Percentiles rank a stretch among this genome's conserved stretches.
phyloP scores from a whole-genome alignment of 2,888 invertebrate species.

The Apantesis nais region DNA sequence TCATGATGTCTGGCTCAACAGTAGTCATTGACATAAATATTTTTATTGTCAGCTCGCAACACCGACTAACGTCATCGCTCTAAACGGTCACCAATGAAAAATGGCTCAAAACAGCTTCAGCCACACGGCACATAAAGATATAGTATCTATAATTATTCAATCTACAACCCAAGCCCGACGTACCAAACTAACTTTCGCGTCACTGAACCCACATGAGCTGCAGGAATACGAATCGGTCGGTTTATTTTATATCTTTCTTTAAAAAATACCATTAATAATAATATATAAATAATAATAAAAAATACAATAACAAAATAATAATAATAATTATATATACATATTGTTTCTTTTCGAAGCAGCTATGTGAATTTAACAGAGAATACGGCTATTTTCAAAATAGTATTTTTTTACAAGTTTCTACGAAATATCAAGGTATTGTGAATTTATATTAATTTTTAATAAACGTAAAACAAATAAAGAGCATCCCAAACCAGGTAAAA shows the following conservation, averaged over 20 bases:
- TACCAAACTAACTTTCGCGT: constrained; percentile 54
- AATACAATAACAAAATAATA: too few species aligned
- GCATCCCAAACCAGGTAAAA: too few species aligned
- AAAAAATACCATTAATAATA: too few species aligned
- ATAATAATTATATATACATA: too few species aligned
- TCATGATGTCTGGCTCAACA: constrained; percentile 63
- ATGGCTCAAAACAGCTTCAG: constrained; percentile 31
- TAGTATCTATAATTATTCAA: constrained; percentile 45
- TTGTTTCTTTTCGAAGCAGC: neutral
- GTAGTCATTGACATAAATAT: constrained; percentile 44
- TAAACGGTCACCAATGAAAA: constrained; percentile 35
- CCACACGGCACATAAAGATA: constrained; percentile 33
- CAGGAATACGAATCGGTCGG: constrained; percentile 63
- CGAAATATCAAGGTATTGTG: neutral
- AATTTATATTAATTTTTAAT: too few species aligned
- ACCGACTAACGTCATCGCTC: constrained; percentile 36
- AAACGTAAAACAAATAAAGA: too few species aligned
- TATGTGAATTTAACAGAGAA: too few species aligned
- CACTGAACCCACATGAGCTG: constrained; percentile 65
- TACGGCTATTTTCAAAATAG: too few species aligned
- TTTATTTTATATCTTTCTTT: constrained; percentile 45
- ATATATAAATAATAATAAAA: too few species aligned
- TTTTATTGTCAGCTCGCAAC: constrained; percentile 38
- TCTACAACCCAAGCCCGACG: constrained; percentile 41
- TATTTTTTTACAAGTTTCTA: too few species aligned